A percentile compares a stretch with the other conserved stretches of the same genome.
These are phyloP conservation scores for Liparis tanakae DNA, from an alignment of 2,797 vertebrate genomes.

Conservation along the genomic window DNA sequence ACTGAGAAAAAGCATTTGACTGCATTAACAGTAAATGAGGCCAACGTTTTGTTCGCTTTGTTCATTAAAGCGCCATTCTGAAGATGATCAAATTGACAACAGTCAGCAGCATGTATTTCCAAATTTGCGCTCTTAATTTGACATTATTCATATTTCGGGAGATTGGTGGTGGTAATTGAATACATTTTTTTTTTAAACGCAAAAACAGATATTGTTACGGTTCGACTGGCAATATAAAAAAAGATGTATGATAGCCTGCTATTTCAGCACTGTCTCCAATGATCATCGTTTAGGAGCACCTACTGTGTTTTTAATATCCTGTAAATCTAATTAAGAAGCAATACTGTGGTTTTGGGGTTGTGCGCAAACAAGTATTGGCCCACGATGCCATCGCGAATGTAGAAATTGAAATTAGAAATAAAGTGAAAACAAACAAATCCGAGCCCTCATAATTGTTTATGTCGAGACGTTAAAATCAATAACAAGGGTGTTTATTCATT, in stretches of 20 bases:
- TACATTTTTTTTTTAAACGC: slow-evolving; percentile 71
- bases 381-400: slow-evolving; percentile 49
- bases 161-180: slow-evolving; percentile 71
- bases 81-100: slow-evolving; percentile 74
- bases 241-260: slow-evolving; percentile 71
- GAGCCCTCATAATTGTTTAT: slow-evolving; percentile 51
- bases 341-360: slow-evolving; percentile 79
- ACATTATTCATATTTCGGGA: slow-evolving; percentile 67
- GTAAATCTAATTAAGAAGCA: slow-evolving; percentile 83
- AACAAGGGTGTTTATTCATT: slow-evolving; percentile 60
- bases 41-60: slow-evolving; percentile 73
- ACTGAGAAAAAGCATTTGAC: slow-evolving; percentile 84
- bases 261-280: slow-evolving; percentile 76
- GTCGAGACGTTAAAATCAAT: slow-evolving; percentile 72
- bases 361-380: slow-evolving; percentile 69
- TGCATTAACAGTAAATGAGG: slow-evolving; percentile 83
- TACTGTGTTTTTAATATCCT: slow-evolving; percentile 85
- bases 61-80: slow-evolving; percentile 81
- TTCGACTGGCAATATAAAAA: slow-evolving; percentile 74
- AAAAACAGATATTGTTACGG: slow-evolving; percentile 76
- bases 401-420: slow-evolving; percentile 66
- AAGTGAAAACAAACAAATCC: slow-evolving; percentile 62
- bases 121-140: slow-evolving; percentile 75
- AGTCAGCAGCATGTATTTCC: slow-evolving; percentile 65
- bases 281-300: slow-evolving; percentile 82